These are phyloP conservation scores for Mamestra configurata DNA, from an alignment of 1,140 invertebrate genomes.

Conservation along the genomic window DNA sequence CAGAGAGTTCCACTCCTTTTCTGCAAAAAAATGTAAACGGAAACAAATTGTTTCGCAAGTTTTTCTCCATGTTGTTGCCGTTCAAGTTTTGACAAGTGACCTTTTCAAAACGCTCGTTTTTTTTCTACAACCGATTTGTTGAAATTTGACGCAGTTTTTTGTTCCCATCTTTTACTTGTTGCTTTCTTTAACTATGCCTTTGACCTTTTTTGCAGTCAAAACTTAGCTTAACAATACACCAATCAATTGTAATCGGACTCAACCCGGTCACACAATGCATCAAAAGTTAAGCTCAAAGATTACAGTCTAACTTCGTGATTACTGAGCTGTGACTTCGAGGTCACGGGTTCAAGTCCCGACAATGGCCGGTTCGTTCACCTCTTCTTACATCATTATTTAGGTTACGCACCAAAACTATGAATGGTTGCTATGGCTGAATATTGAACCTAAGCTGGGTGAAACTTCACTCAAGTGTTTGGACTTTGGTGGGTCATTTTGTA, in stretches of 20 bases:
- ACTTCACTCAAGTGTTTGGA: not conserved
- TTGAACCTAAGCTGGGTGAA: slow-evolving; percentile 9
- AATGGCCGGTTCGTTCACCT: slow-evolving; percentile 55
- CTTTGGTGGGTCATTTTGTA: not conserved
- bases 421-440: slow-evolving; percentile 8
- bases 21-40: not conserved
- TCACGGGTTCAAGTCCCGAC: slow-evolving; percentile 57
- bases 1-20: no score
- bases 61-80: not conserved
- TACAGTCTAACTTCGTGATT: slow-evolving; percentile 42
- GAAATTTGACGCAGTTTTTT: not conserved
- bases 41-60: not conserved
- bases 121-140: not conserved
- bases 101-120: not conserved
- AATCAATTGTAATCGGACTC: slow-evolving; percentile 18
- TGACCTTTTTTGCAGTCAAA: not conserved
- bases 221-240: slow-evolving; percentile 20
- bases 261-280: slow-evolving; percentile 15
- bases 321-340: slow-evolving; percentile 54
- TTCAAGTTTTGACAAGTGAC: not conserved
- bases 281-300: slow-evolving; percentile 17
- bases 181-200: not conserved
- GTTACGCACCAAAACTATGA: slow-evolving; percentile 47
- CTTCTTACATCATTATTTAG: slow-evolving; percentile 59
- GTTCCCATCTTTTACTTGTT: not conserved